Evolutionary conservation across 2,113 vertebrate species (phyloP).

Genomic region (Callocephalon fimbriatum): DNA sequence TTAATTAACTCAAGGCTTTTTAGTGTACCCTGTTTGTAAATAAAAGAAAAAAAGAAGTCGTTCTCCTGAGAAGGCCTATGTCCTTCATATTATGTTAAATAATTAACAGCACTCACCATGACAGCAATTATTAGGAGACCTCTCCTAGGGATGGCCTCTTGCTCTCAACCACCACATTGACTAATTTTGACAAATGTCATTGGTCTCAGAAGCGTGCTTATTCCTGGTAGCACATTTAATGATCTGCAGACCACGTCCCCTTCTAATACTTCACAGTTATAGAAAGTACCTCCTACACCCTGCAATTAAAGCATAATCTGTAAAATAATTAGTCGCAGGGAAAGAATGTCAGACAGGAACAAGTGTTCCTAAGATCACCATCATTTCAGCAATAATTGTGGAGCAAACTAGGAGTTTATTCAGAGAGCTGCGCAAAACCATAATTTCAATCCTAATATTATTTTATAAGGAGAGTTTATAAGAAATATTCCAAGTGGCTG

Average conservation of each 20-base stretch:
- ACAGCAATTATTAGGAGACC: slow-evolving; percentile 54
- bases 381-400: slow-evolving; percentile 62
- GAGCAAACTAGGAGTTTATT: slow-evolving; percentile 33
- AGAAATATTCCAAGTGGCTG: not conserved
- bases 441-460: slow-evolving; percentile 3
- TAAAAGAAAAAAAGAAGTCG: slow-evolving; percentile 3
- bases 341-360: slow-evolving; percentile 60
- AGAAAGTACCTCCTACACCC: slow-evolving; percentile 69
- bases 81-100: slow-evolving; percentile 68
- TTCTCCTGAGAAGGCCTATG: slow-evolving; percentile 58
- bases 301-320: slow-evolving; percentile 69
- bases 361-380: slow-evolving; percentile 55
- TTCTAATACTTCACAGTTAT: slow-evolving; percentile 53
- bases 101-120: slow-evolving; percentile 78
- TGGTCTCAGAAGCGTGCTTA: slow-evolving; percentile 55
- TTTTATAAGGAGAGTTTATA: not conserved
- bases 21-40: slow-evolving; percentile 68
- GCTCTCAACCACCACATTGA: slow-evolving; percentile 52
- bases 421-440: slow-evolving; percentile 25
- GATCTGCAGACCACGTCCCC: slow-evolving; percentile 67
- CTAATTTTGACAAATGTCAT: slow-evolving; percentile 69
- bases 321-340: slow-evolving; percentile 74
- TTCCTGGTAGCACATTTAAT: slow-evolving; percentile 67
- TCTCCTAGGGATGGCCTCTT: slow-evolving; percentile 59
- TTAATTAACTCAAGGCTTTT: slow-evolving; percentile 60